Evolutionary conservation across 2,888 invertebrate species (phyloP).

Genomic region (Drosophila recens): DNA sequence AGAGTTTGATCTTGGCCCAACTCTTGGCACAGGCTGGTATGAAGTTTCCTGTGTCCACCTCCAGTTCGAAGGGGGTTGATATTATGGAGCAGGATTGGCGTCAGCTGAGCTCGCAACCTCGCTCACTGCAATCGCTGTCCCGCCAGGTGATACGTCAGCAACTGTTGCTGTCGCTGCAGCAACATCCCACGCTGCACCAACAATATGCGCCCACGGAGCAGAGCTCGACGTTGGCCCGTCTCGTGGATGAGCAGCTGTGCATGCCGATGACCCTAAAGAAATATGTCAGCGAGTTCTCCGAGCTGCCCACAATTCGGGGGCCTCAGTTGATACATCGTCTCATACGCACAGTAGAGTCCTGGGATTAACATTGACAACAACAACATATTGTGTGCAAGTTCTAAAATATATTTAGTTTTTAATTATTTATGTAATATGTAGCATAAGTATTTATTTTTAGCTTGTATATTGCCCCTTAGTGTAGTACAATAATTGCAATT

Average conservation of each 20-base stretch:
- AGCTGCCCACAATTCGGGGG: constrained; percentile 72
- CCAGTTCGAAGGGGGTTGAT: constrained; percentile 1
- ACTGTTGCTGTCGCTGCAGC: constrained; percentile 69
- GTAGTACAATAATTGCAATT: constrained; percentile 21
- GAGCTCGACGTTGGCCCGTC: constrained; percentile 77
- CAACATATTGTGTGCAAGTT: constrained; percentile 29
- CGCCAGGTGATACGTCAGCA: constrained; percentile 81
- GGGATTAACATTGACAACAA: constrained; percentile 58
- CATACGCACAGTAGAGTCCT: constrained; percentile 40
- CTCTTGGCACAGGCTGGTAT: constrained; percentile 82
- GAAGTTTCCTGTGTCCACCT: constrained; percentile 59
- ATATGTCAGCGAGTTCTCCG: constrained; percentile 82
- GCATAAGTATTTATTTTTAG: constrained; percentile 34
- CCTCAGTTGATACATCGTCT: constrained; percentile 15
- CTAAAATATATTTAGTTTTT: constrained; percentile 41
- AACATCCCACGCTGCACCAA: constrained; percentile 48
- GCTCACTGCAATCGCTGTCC: constrained; percentile 77
- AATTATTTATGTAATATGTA: constrained; percentile 24
- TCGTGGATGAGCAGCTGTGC: constrained; percentile 76
- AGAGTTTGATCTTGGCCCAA: constrained; percentile 73
- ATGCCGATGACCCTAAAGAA: constrained; percentile 79
- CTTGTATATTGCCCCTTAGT: constrained; percentile 30
- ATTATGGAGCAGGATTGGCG: constrained; percentile 67
- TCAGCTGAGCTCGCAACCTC: constrained; percentile 71
- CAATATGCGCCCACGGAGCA: constrained; percentile 71